Base-by-base conservation (phyloP, 2,888 invertebrate species). In the Nasonia oneida region DNA sequence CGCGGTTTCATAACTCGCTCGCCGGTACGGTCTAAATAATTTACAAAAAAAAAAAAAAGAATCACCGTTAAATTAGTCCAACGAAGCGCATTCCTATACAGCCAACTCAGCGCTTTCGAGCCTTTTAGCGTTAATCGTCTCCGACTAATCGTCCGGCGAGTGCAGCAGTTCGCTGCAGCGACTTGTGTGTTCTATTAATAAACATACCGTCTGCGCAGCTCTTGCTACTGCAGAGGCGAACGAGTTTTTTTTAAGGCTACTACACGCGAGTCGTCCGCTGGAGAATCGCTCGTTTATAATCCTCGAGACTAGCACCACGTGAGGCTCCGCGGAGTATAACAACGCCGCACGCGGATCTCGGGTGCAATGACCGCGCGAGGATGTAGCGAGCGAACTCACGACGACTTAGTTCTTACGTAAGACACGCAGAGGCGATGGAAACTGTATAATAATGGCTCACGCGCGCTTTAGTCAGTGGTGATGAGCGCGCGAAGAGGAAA, bases 121-220 rank as follows among this genome's bases (percentile, higher is more conserved):
- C 57, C 73, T 83, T 84, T 84, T 74, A 79, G 47, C 84, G 84
- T 23, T 84, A 80, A 80, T 75, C 67, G 57, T 53, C 75, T 23
- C 57, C 47, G 23, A 76, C 81, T 84, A 81, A 84, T 84, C 81
- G 84, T 84, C 61, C 67, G 15, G 76, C 47, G n/a, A 83, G 57
- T 53, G 15, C 64, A n/a, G 39, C 37, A 23, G 39, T n/a, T n/a
- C 6, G 57, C 57, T n/a, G n/a, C 57, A 61, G 6, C 57, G 23
- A 23, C 50, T 47, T 37, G 57, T 37, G 57, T 37, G 18, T 8
- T 42, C 64, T 84, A 74, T 78, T 78, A 83, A 79, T 79, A 79
- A 79, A 61, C 74, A 42, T 18, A 37, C 37, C 18, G 14, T 37
- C 71, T 18, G 71, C n/a, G 29, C 29, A 1, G 29, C 29, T 29